Evolutionary conservation across 2,797 vertebrate species (phyloP), one percentile per base, ranked within the genome.

Genomic region (Austrolebias charrua): DNA sequence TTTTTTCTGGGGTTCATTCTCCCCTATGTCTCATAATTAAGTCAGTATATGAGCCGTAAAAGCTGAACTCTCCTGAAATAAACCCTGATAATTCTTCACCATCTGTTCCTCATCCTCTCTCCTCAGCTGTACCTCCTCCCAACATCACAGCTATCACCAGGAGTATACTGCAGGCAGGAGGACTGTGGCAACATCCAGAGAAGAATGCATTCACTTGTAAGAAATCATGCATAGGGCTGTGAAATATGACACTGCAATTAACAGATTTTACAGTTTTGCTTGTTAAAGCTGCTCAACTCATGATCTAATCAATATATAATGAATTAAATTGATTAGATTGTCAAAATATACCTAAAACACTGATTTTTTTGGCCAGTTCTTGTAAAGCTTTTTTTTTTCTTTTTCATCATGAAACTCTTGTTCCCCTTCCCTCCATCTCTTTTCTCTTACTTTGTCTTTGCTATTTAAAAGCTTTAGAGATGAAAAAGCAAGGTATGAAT

Each of bases 11-110:
- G 69, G 66, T 81, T 82, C 63, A 50, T 43, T 72, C 69, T 82
- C 82, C 82, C 78, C 73, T 90, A 81, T 60, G 73, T 84, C 78
- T 89, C 80, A 81, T 90, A 89, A 92, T 92, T 90, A 92, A 90
- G 83, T 86, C 48, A 28, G 78, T 86, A 90, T 89, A 91, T 91
- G 91, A 91, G 90, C 86, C 82, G 71, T 86, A 90, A 92, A 92
- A 78, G 61, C 83, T 76, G 69, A 84, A 83, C 76, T 83, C 84
- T 82, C 74, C 74, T 57, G 81, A 90, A 88, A 86, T 79, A 88
- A 89, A 87, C 82, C 87, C 70, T 55, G 71, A 72, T 78, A 90
- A 84, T 84, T 84, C 70, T 57, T 59, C 63, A 55, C 88, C 89
- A 90, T 90, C 86, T 90, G 89, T 69, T 81, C 31, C 48, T 48